Conservation (phyloP, 1,140 invertebrate genomes). For the Caenorhabditis brenneri region DNA sequence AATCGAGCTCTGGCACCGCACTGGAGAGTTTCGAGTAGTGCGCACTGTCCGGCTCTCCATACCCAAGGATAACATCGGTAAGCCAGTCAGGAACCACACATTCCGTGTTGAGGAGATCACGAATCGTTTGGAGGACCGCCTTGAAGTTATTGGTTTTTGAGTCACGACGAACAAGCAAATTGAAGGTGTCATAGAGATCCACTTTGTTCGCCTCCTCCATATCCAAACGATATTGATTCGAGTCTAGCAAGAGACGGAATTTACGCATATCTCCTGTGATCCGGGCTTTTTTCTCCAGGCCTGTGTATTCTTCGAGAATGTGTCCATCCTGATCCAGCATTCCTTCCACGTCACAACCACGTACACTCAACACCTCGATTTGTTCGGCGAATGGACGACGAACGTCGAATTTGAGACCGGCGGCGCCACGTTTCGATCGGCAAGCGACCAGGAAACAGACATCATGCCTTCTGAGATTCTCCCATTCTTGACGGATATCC, state of each 20-base stretch:
- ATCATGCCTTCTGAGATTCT: conserved; percentile 92
- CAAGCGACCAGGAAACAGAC: conserved; percentile 91
- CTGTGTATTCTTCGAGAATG: conserved; percentile 87
- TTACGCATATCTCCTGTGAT: conserved; percentile 81
- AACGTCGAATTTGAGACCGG: conserved; percentile 76
- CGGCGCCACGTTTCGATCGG: conserved; percentile 75
- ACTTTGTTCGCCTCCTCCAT: conserved; percentile 78
- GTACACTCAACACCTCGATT: conserved; percentile 82
- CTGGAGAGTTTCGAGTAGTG: conserved; percentile 87
- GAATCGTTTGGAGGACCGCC: conserved; percentile 95
- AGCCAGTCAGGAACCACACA: conserved; percentile 99
- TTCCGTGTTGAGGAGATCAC: conserved; percentile 97
- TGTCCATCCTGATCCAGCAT: conserved; percentile 94
- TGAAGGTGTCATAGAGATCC: conserved; percentile 95
- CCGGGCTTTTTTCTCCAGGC: conserved; percentile 43
- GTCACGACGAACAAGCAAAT: conserved; percentile 92
- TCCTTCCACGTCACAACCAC: conserved; percentile 97
- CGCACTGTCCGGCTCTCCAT: conserved; percentile 92
- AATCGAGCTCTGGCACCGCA: conserved; percentile 83
- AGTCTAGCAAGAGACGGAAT: conserved; percentile 90
- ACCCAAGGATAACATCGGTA: conserved; percentile 94
- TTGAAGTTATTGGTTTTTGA: conserved; percentile 99
- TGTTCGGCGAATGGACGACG: conserved; percentile 80
- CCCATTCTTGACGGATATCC: conserved; percentile 95
- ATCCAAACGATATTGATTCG: conserved; percentile 85